Percentiles rank a stretch among this genome's conserved stretches.
Conservation (phyloP, 2,113 vertebrate genomes). For the Struthidea cinerea region DNA sequence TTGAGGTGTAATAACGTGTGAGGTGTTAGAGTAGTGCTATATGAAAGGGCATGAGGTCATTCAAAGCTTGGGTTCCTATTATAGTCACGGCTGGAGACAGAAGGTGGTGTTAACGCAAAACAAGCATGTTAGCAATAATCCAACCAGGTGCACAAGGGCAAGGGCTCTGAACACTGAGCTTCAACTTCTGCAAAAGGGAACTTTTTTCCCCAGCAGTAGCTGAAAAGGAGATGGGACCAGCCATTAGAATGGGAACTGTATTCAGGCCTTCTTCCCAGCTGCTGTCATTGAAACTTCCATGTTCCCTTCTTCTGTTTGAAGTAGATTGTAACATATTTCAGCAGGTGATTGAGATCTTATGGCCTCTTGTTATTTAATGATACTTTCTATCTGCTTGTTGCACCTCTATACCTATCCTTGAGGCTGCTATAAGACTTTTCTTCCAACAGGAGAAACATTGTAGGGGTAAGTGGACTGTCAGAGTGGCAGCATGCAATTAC, state of each 20-base stretch:
- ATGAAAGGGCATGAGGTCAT: neutral
- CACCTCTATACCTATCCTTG: no score
- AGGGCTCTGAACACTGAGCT: neutral
- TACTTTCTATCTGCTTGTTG: neutral
- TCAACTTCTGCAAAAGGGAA: neutral
- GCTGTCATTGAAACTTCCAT: neutral
- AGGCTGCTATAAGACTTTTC: fast-evolving
- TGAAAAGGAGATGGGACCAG: neutral
- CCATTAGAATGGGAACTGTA: neutral
- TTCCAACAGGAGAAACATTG: neutral
- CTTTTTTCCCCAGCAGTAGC: neutral
- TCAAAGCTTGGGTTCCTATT: neutral
- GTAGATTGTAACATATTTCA: neutral
- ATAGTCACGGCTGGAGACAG: neutral
- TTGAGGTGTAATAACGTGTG: neutral
- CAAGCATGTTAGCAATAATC: neutral
- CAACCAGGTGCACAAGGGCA: neutral
- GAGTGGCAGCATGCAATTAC: neutral
- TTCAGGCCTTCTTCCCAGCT: neutral
- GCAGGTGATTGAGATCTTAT: neutral
- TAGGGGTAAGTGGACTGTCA: neutral
- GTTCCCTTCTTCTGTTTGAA: neutral
- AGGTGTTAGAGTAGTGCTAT: neutral
- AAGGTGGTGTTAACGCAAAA: neutral
- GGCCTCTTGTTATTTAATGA: neutral